Evolutionary conservation across 2,113 vertebrate genomes (phyloP), one percentile per base, ranked within the genome.

Genomic region (Delphinapterus leucas): DNA sequence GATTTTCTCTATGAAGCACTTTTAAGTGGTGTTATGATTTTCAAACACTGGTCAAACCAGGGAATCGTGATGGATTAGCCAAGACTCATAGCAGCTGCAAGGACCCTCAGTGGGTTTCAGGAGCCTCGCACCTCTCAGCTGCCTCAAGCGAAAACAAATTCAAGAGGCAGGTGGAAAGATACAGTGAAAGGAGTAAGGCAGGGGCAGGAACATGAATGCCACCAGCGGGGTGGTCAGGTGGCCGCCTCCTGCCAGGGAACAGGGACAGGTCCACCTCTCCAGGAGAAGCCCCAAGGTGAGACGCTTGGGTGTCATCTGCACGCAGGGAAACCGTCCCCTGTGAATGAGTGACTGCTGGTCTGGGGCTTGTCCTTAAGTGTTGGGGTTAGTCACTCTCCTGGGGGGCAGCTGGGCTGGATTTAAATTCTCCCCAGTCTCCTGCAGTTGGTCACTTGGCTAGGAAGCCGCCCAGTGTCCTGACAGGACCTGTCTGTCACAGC

Each of bases 401-500:
- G 87, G 81, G 82, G 86, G 91, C 93, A 97, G 93, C 95, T 94
- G 93, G 94, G 86, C 23, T 84, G 96, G 79, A 95, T 96, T 94
- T 96, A 96, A 95, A 95, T 90, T 96, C 96, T 97, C 81, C 95
- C 94, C 36, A 53, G 83, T 79, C 65, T n/a, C 90, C 92, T 83
- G 25, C 74, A 95, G 44, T 95, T 95, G 25, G 2, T 97, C 96
- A 95, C 65, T 90, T 14, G 3, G 77, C 95, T 44, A 83, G 89
- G 96, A 97, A 93, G 81, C 74, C 20, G 65, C 83, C 76, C 31
- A 0, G 94, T 96, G 95, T 95, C 98, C 97, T 94, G 95, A 97
- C 0, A 3, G 94, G 87, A 96, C 96, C 95, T 87, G 49, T 97
- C 61, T 76, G 94, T 80, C 97, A 90, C 71, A 1, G 38, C 1